These are phyloP conservation scores for Solenodon paradoxus DNA, from an alignment of 2,113 vertebrate species.

Conservation along the genomic window DNA sequence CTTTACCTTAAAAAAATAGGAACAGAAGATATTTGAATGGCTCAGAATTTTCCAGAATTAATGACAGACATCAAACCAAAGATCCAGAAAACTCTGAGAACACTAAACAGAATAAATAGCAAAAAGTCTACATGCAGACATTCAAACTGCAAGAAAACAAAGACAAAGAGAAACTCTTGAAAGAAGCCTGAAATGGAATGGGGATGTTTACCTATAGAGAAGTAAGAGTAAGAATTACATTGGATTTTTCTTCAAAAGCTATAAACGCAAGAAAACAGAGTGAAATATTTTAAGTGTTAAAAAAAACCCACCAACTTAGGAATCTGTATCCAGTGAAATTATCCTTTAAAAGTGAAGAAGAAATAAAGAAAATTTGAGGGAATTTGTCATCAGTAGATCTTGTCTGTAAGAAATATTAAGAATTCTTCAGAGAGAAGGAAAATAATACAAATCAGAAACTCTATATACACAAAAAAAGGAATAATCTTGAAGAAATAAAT, in stretches of 20 bases:
- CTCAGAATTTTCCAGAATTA: neutral
- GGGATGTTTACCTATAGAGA: neutral
- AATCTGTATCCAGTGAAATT: neutral
- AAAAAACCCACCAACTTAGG: neutral
- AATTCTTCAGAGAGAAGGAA: conserved; percentile 2
- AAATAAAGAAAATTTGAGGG: neutral
- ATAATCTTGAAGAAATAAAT: neutral
- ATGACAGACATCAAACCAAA: neutral
- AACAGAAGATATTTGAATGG: neutral
- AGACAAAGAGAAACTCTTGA: neutral
- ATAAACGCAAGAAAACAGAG: neutral
- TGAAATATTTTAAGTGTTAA: neutral
- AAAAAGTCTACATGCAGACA: neutral
- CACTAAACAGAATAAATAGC: neutral
- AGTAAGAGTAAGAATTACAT: neutral
- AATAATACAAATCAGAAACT: neutral
- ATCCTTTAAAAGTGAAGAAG: neutral
- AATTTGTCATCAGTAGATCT: neutral
- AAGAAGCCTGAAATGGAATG: neutral
- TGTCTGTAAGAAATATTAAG: neutral
- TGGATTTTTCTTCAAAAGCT: neutral
- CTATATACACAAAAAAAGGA: neutral
- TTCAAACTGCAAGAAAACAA: neutral
- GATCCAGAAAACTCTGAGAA: neutral
- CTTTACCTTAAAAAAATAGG: no score